Base-by-base conservation (phyloP, 1,140 invertebrate species). In the Camponotus vicinus region DNA sequence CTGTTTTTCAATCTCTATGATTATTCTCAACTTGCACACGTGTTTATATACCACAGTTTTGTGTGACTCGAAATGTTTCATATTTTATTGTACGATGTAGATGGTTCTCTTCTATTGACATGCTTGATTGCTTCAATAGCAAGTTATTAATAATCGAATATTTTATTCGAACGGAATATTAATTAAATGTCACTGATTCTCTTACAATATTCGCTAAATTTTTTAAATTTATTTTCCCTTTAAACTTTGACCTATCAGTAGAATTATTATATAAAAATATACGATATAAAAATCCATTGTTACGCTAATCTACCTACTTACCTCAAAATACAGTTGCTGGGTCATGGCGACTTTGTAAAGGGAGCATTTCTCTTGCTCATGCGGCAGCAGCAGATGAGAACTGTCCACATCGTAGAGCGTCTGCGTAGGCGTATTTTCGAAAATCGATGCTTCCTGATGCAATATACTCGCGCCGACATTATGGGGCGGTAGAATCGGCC, bases 291-390 rank as follows among this genome's bases (percentile, higher is more conserved):
- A 55, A 80, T 70, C 8, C 13, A 57, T 70, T 34, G 32, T 2
- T 11, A 9, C 18, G 9, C 0, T 18, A 34, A 21, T 77, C 88
- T 88, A 96, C 84, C 87, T 88, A 96, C 84, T 86, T 88, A 96
- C 95, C 93, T 97, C 97, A 85, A 96, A 97, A 90, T 96, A 97
- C 3, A 97, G 92, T 71, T 97, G 97, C 91, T 97, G 97, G 75
- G 94, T 96, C 95, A 96, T 96, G 7, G 96, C 95, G 1, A 97
- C 96, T 93, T 97, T 97, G 93, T 97, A 97, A 0, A 97, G 93
- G 34, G 96, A 95, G 91, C 97, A 97, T 18, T 95, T 95, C 77
- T 96, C 96, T 13, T 88, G 88, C 0, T 91, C 66, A 7, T 94
- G 91, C 1, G 92, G 85, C 1, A 75, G 18, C 18, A 92, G 55